These are phyloP conservation scores for Apotomis capreana DNA, from an alignment of 2,888 invertebrate species.

Conservation along the genomic window DNA sequence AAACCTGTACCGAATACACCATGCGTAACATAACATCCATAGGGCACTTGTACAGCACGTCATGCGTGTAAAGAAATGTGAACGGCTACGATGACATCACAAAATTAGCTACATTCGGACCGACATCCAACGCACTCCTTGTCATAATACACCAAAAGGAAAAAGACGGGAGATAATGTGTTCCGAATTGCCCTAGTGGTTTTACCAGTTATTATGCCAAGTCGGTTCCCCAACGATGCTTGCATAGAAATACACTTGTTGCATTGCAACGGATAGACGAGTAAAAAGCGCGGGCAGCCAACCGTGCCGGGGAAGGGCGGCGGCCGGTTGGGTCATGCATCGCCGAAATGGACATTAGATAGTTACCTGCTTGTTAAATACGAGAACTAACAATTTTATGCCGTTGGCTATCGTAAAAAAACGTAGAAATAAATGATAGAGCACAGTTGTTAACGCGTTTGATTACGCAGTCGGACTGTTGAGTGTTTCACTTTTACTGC, in stretches of 20 bases:
- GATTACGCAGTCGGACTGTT: slow-evolving; percentile 5
- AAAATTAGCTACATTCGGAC: slow-evolving; percentile 7
- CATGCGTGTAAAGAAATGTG: slow-evolving; percentile 15
- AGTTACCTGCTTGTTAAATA: slow-evolving; percentile 30
- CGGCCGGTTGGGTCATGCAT: slow-evolving; percentile 40
- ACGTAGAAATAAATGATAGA: slow-evolving; percentile 2
- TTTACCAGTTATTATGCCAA: slow-evolving; percentile 14
- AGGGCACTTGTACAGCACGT: slow-evolving; percentile 23
- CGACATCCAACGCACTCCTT: background rate
- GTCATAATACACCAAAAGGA: slow-evolving; percentile 1
- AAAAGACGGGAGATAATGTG: background rate
- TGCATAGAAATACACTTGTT: slow-evolving; percentile 36
- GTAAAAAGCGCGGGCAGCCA: slow-evolving; percentile 34
- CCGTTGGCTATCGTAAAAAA: slow-evolving; percentile 23
- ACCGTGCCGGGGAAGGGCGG: slow-evolving; percentile 31
- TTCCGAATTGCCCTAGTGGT: slow-evolving; percentile 24
- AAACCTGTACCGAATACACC: slow-evolving; percentile 11
- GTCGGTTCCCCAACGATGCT: slow-evolving; percentile 28
- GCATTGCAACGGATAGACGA: slow-evolving; percentile 35
- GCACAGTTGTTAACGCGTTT: slow-evolving; percentile 15
- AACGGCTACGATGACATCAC: slow-evolving; percentile 14
- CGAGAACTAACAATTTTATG: slow-evolving; percentile 35
- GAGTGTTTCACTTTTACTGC: slow-evolving; percentile 7
- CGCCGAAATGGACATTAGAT: slow-evolving; percentile 40
- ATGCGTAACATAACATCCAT: slow-evolving; percentile 19